These are phyloP conservation scores for Pediacus dermestoides DNA, from an alignment of 2,888 invertebrate species.

Conservation along the genomic window DNA sequence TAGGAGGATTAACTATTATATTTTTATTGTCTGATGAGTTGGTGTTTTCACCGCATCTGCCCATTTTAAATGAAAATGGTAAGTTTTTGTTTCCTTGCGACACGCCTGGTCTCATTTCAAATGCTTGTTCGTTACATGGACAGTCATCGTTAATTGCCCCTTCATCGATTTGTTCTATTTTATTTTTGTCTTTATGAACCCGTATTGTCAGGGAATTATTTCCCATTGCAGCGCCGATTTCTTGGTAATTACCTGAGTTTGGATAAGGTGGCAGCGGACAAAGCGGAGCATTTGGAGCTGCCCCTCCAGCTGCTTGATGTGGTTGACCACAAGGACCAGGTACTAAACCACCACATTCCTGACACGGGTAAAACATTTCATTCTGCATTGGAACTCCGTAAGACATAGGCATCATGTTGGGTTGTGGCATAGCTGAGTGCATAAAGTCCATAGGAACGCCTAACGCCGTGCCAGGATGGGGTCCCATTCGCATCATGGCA, in stretches of 20 bases:
- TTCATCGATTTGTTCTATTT: conserved; percentile 47
- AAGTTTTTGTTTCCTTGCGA: conserved; percentile 32
- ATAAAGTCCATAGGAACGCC: no score
- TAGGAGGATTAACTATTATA: conserved; percentile 49
- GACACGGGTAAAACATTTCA: no score
- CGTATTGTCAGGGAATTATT: conserved; percentile 64
- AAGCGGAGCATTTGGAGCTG: no score
- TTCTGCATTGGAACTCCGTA: no score
- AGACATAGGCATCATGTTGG: no score
- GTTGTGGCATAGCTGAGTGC: no score
- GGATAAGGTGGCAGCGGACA: no score
- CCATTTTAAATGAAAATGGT: conserved; percentile 41
- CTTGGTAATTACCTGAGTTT: conserved; percentile 56
- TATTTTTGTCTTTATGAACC: conserved; percentile 57
- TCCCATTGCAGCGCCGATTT: conserved; percentile 64
- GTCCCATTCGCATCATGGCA: no score
- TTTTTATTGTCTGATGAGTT: conserved; percentile 35
- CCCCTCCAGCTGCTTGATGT: no score
- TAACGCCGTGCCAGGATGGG: no score
- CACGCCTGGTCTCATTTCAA: conserved; percentile 36
- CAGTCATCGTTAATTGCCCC: background rate
- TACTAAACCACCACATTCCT: conserved; percentile 26
- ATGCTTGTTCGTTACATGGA: conserved; percentile 18
- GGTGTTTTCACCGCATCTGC: conserved; percentile 22
- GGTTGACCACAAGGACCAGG: conserved; percentile 16